Evolutionary conservation across 2,797 vertebrate species (phyloP).

Genomic region (Myotis findleyi): DNA sequence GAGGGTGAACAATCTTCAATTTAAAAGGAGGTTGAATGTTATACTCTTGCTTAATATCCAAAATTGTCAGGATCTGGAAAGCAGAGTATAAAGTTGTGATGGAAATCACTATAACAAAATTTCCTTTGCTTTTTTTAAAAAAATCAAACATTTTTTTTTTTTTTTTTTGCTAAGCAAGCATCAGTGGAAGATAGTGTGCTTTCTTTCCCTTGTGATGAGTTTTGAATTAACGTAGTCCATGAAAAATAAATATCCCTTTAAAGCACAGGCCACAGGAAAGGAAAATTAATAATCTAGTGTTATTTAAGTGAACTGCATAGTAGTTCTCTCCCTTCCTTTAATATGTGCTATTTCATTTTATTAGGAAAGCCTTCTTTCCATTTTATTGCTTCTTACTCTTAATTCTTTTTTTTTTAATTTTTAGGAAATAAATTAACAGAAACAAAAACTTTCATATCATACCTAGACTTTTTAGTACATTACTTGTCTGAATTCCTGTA

Average conservation of each 20-base stretch:
- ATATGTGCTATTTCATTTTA: background rate
- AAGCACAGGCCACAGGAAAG: background rate
- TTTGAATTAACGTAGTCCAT: background rate
- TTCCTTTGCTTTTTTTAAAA: background rate
- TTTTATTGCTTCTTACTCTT: background rate
- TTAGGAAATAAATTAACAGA: background rate
- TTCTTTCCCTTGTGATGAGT: background rate
- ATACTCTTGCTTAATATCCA: conserved; percentile 23
- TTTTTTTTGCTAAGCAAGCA: background rate
- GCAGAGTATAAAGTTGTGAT: background rate
- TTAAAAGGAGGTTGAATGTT: conserved; percentile 29
- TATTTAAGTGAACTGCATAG: background rate
- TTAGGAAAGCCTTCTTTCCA: background rate
- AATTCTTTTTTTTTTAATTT: background rate
- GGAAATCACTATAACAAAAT: background rate
- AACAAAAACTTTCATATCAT: background rate
- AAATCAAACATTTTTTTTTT: background rate
- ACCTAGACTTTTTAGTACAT: background rate
- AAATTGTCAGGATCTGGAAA: conserved; percentile 33
- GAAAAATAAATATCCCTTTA: background rate
- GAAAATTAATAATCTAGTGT: background rate
- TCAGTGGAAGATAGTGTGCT: background rate
- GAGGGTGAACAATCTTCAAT: background rate
- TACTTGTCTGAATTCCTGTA: background rate
- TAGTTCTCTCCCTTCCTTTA: background rate